Evolutionary conservation across 2,888 invertebrate genomes (phyloP).

Genomic region (Operophtera brumata): DNA sequence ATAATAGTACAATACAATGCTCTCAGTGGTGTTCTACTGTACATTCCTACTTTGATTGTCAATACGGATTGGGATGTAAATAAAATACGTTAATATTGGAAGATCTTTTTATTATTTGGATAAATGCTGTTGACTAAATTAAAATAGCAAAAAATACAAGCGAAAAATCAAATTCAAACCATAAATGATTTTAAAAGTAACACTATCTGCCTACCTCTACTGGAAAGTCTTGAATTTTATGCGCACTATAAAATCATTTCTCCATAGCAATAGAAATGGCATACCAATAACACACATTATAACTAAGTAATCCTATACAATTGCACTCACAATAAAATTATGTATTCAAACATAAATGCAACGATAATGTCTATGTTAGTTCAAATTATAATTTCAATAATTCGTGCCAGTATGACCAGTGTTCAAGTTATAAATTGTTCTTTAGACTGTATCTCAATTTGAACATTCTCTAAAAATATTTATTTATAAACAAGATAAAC

Average conservation of each 20-base stretch:
- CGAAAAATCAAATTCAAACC: constrained; percentile 14
- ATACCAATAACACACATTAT: constrained; percentile 21
- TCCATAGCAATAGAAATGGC: constrained; percentile 4
- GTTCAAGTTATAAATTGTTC: background rate
- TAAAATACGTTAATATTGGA: constrained; percentile 27
- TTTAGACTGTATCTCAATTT: background rate
- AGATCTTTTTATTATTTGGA: constrained; percentile 44
- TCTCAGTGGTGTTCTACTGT: too few relatives aligned
- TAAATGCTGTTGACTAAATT: constrained; percentile 44
- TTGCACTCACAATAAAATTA: constrained; percentile 10
- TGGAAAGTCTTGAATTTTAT: background rate
- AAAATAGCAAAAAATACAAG: constrained; percentile 23
- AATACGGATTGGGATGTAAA: constrained; percentile 19
- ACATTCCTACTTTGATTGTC: too few relatives aligned
- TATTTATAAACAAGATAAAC: background rate
- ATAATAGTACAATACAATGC: too few relatives aligned
- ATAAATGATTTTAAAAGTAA: constrained; percentile 6
- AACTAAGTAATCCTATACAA: constrained; percentile 19
- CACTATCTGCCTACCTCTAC: background rate
- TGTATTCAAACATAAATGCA: constrained; percentile 40
- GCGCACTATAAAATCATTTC: constrained; percentile 2
- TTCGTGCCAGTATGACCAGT: constrained; percentile 8
- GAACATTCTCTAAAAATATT: background rate
- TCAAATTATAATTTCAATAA: constrained; percentile 9
- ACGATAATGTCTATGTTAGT: constrained; percentile 35